Percentiles rank a stretch among this genome's conserved stretches.
phyloP scores from a whole-genome alignment of 2,113 vertebrate species.

The Neodontobutis hainanensis region DNA sequence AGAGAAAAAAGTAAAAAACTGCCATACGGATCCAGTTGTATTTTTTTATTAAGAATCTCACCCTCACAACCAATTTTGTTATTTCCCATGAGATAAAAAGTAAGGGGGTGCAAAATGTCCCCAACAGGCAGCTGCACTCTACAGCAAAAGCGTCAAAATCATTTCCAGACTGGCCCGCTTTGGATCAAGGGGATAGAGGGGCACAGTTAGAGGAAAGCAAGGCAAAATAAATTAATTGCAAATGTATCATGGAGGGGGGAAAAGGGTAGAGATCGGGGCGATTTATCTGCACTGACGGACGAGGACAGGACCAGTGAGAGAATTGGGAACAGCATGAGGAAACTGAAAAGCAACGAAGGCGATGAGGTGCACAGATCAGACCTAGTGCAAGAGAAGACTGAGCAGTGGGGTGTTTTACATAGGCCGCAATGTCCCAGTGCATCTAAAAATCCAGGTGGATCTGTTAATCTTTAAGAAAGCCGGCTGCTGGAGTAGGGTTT shows the following conservation, averaged over 20 bases:
- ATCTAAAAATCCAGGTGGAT: constrained; percentile 41
- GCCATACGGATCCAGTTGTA: constrained; percentile 33
- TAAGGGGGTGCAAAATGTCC: constrained; percentile 71
- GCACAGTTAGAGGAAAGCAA: constrained; percentile 55
- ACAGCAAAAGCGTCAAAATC: constrained; percentile 74
- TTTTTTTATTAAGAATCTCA: constrained; percentile 45
- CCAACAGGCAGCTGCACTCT: constrained; percentile 70
- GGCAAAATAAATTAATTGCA: constrained; percentile 78
- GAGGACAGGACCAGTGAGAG: constrained; percentile 12
- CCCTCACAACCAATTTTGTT: constrained; percentile 38
- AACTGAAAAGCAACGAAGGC: constrained; percentile 19
- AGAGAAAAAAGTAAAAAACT: constrained; percentile 35
- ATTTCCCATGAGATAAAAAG: constrained; percentile 68
- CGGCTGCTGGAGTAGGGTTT: constrained; percentile 15
- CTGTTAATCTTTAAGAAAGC: constrained; percentile 67
- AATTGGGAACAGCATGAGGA: constrained; percentile 22
- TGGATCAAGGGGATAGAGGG: constrained; percentile 69
- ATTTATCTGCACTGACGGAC: constrained; percentile 56
- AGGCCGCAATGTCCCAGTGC: constrained; percentile 19
- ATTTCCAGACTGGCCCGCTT: constrained; percentile 71
- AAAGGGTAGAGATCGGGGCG: constrained; percentile 28
- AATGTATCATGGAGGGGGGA: constrained; percentile 63
- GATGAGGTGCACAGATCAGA: constrained; percentile 23
- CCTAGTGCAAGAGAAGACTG: constrained; percentile 13
- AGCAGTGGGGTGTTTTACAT: constrained; percentile 24